Evolutionary conservation across 2,888 invertebrate species (phyloP), one percentile per base, ranked within the genome.

Genomic region (Cepaea hortensis): DNA sequence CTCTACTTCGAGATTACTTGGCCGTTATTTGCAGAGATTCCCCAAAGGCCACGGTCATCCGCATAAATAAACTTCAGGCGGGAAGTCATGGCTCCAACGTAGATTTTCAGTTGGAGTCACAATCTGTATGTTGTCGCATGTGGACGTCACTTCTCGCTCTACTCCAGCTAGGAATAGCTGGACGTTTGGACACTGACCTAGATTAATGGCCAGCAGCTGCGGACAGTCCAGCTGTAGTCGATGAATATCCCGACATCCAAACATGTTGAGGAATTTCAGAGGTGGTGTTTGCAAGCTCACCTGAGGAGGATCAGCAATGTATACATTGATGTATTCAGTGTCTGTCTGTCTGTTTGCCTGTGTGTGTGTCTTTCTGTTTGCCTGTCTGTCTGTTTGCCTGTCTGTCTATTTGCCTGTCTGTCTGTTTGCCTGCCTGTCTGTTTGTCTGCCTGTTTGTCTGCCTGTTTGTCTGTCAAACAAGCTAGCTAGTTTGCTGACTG

Each of bases 11-110:
- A 11, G 55, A 55, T 55, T 55, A 55, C 11, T 55, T 55, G 11
- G 11, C 55, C 55, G 55, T 55, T 55, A 11, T 9, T 6, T 55
- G 55, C 11, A 6, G 11, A 55, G 1, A 11, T 55, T 55, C 11
- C 11, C 55, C 55, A 6, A 55, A 1, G 55, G 11, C 55, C 55
- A 9, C 0, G 81, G 13, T 82, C 82, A 89, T 23, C 89, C 88
- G 62, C 90, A 91, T 23, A 91, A 72, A 80, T 91, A 91, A 35
- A 91, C 88, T 68, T 91, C 88, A 0, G 92, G 92, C 62, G 91
- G 92, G 80, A 89, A 90, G 73, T 91, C 91, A 80, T 92, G 92
- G 48, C 89, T 91, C 92, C 92, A 92, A 46, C 92, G 85, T n/a
- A 90, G 87, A 23, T 88, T 88, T 55, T 91, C 90, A 9, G 82